These are phyloP conservation scores for Zenarchopterus dispar DNA, from an alignment of 2,797 vertebrate genomes.

Conservation along the genomic window DNA sequence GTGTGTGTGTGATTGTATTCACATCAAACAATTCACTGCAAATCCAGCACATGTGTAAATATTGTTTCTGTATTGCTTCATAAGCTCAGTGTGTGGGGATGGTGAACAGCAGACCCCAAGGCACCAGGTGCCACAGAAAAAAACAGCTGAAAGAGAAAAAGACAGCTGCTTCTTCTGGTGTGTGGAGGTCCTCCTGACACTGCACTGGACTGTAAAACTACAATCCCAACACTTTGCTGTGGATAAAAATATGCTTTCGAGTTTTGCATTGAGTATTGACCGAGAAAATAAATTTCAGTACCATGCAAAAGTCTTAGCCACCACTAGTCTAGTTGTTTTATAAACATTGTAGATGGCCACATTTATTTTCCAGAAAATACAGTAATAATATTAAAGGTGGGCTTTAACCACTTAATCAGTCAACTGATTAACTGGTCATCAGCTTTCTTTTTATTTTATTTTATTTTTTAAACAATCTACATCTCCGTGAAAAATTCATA, in stretches of 20 bases:
- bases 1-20: too few relatives aligned
- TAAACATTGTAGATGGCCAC: too few relatives aligned
- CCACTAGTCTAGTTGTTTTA: too few relatives aligned
- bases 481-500: too few relatives aligned
- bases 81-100: conserved; percentile 26
- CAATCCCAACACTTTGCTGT: not conserved
- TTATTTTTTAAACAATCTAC: too few relatives aligned
- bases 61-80: conserved; percentile 30
- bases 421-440: too few relatives aligned
- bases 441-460: too few relatives aligned
- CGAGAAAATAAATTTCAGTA: not conserved
- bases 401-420: too few relatives aligned
- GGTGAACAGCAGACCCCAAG: conserved; percentile 62
- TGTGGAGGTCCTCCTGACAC: conserved; percentile 49
- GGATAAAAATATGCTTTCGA: not conserved
- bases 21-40: not conserved
- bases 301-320: not conserved
- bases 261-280: not conserved
- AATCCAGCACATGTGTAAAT: conserved; percentile 4
- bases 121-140: conserved; percentile 73
- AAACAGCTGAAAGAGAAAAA: conserved; percentile 73
- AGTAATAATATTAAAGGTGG: too few relatives aligned
- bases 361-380: too few relatives aligned
- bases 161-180: conserved; percentile 69
- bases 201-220: not conserved